Base-by-base conservation (phyloP, 1,140 invertebrate genomes). In the Melipona quadrifasciata region DNA sequence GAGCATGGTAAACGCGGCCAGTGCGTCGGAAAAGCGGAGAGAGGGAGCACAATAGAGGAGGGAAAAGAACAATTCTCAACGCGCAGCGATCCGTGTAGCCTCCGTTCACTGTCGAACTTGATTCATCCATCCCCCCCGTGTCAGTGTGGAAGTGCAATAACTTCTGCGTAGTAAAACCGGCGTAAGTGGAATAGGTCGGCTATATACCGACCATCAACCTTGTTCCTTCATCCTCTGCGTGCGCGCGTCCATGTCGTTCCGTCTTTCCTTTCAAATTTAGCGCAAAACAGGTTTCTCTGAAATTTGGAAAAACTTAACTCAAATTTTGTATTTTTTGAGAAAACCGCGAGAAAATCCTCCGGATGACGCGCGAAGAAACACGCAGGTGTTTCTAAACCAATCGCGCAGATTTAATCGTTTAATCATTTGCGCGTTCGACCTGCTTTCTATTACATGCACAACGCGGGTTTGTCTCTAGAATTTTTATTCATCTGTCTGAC, bases 341-440 rank as follows among this genome's bases (percentile, higher is more conserved):
- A 6, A 47, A 47, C 39, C 6, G 16, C n/a, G 14, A 16, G 1
- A 34, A 19, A 2, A 31, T 31, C 3, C 31, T 3, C 31, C 10
- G 0, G 2, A 2, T 21, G 6, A 11, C 19, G 10, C 6, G 21
- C 12, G 4, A 1, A 31, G 11, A 68, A 16, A 51, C 27, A n/a
- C 31, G 31, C 31, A 2, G 1, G 2, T 2, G 31, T 31, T n/a
- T 16, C 31, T 67, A 19, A 34, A 67, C 6, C 14, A 65, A 77
- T 77, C 77, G 76, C 57, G 64, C 81, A 82, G 73, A 77, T 68
- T 82, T 67, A 61, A 55, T 70, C 39, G 78, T 80, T 31, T 31
- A 31, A 71, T 70, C 78, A 70, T 71, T 71, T 70, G 58, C 21
- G 51, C 64, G 31, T 39, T 39, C 34, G 51, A 70, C 65, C 65